These are phyloP conservation scores for Protonibea diacanthus DNA, from an alignment of 2,797 vertebrate species.

Conservation along the genomic window DNA sequence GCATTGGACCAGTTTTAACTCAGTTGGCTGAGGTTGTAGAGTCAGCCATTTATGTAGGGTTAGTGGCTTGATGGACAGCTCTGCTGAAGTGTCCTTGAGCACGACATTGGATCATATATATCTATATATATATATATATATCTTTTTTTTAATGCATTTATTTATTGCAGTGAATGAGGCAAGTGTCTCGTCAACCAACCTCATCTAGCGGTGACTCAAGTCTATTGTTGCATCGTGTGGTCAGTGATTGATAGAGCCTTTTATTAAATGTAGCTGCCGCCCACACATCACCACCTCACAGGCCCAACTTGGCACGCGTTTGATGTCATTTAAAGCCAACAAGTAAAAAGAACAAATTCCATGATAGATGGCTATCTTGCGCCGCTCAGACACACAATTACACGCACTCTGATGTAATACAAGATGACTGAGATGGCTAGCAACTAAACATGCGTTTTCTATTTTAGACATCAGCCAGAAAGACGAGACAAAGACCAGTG, in stretches of 20 bases:
- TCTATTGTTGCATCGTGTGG: not conserved
- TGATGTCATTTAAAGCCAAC: not conserved
- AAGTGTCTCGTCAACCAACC: not conserved
- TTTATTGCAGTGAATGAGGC: not conserved
- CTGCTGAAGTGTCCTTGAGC: too few relatives aligned
- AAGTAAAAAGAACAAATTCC: not conserved
- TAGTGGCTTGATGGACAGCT: not conserved
- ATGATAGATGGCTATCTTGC: not conserved
- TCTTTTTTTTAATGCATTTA: not conserved
- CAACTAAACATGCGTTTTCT: not conserved
- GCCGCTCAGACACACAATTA: not conserved
- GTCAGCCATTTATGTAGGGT: not conserved
- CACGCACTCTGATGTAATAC: not conserved
- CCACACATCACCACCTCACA: not conserved
- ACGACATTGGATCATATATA: not conserved
- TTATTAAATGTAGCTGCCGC: not conserved
- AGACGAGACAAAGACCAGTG: not conserved
- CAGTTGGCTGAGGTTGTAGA: not conserved
- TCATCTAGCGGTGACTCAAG: conserved; percentile 21
- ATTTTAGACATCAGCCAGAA: not conserved
- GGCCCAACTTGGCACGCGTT: not conserved
- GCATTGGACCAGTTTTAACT: not conserved
- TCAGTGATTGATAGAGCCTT: conserved; percentile 1
- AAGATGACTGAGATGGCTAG: not conserved
- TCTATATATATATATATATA: too few relatives aligned